These are phyloP conservation scores for Campoplex nolae DNA, from an alignment of 2,888 invertebrate species.

Conservation along the genomic window DNA sequence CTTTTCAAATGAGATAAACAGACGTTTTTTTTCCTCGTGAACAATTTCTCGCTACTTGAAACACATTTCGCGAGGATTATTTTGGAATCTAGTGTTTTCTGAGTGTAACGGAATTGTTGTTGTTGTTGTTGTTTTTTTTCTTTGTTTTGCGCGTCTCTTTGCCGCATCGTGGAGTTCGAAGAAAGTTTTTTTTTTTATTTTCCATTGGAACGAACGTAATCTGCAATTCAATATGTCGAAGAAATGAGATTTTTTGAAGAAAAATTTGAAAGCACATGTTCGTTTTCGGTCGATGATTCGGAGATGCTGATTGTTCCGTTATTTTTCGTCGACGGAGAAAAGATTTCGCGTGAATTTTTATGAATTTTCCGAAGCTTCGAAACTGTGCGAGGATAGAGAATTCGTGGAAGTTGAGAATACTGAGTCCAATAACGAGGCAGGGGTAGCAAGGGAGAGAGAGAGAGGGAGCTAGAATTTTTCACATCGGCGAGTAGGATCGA, in stretches of 20 bases:
- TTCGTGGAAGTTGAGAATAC: slow-evolving; percentile 1
- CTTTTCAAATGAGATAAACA: neutral
- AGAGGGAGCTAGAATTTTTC: slow-evolving; percentile 25
- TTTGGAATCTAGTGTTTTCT: neutral
- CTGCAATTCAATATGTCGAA: neutral
- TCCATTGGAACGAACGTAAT: neutral
- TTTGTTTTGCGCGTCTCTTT: slow-evolving; percentile 13
- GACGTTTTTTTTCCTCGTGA: neutral
- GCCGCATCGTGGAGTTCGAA: neutral
- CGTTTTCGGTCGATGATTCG: too few relatives aligned
- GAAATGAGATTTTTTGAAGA: neutral
- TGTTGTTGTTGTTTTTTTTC: too few relatives aligned
- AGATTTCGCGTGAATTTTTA: neutral
- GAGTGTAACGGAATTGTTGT: neutral
- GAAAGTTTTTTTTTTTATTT: neutral
- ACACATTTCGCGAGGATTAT: neutral
- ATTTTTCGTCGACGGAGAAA: neutral
- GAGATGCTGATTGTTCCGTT: neutral
- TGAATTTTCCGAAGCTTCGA: neutral
- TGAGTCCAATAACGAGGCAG: slow-evolving; percentile 17
- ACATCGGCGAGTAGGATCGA: slow-evolving; percentile 51
- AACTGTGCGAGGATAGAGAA: neutral
- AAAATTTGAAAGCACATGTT: neutral
- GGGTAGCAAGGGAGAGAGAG: neutral
- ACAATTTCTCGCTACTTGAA: neutral